These are phyloP conservation scores for Physocephala rufipes DNA, from an alignment of 2,888 invertebrate species.

Conservation along the genomic window DNA sequence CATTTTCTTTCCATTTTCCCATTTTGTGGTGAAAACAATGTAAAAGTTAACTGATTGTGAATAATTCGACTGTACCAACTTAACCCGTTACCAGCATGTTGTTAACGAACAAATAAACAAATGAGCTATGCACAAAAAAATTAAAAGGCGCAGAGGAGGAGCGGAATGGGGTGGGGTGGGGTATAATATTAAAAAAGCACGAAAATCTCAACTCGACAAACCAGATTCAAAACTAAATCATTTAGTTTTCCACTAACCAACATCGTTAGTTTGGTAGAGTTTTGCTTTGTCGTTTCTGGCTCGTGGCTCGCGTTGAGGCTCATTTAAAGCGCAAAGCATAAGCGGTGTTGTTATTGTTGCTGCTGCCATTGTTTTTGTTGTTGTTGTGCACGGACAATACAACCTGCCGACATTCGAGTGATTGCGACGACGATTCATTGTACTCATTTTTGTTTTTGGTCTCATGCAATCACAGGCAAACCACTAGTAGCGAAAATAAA, in stretches of 20 bases:
- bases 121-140: neutral
- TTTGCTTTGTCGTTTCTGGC: constrained; percentile 27
- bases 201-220: constrained; percentile 27
- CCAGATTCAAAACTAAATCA: constrained; percentile 35
- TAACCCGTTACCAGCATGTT: no score
- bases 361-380: no score
- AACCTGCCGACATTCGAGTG: no score
- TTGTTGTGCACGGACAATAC: no score
- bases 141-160: constrained; percentile 40
- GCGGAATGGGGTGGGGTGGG: constrained; percentile 40
- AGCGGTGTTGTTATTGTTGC: neutral
- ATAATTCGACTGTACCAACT: no score
- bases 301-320: constrained; percentile 18
- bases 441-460: constrained; percentile 42
- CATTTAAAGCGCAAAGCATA: neutral
- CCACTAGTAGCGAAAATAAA: constrained; percentile 5
- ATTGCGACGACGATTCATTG: constrained; percentile 15
- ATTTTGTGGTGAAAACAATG: no score
- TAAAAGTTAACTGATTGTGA: no score
- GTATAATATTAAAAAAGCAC: constrained; percentile 9
- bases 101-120: no score
- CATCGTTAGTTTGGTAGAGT: constrained; percentile 5
- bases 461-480: constrained; percentile 23
- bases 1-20: no score
- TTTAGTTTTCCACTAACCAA: constrained; percentile 18